These are phyloP conservation scores for Poeciliopsis paucimaculata DNA, from an alignment of 2,797 vertebrate species.

Conservation along the genomic window DNA sequence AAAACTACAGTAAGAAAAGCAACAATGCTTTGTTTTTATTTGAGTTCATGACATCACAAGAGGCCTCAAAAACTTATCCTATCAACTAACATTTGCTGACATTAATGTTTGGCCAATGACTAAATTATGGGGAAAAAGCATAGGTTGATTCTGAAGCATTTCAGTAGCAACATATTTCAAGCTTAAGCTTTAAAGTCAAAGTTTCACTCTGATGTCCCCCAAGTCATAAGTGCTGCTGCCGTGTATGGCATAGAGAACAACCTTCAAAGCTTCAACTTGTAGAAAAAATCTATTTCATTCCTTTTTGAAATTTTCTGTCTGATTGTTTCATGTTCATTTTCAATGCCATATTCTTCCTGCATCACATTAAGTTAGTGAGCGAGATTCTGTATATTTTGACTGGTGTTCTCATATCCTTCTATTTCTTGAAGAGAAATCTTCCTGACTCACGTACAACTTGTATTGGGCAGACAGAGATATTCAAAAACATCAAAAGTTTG, in stretches of 20 bases:
- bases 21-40: neutral
- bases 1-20: neutral
- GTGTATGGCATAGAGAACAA: neutral
- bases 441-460: too few relatives aligned
- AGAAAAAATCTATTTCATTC: neutral
- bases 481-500: neutral
- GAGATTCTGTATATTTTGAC: neutral
- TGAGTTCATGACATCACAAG: neutral
- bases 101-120: neutral
- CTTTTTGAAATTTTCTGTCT: neutral
- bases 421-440: neutral
- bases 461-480: neutral
- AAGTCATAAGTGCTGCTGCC: neutral
- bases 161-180: neutral
- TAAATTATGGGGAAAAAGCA: neutral
- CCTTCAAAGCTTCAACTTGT: neutral
- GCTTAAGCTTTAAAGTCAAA: neutral
- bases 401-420: neutral
- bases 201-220: neutral
- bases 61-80: neutral
- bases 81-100: neutral
- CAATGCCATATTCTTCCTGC: neutral
- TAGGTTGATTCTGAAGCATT: neutral
- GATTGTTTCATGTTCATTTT: neutral
- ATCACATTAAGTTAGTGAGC: neutral